Conservation (phyloP, 2,113 vertebrate species). For the Alectura lathami region DNA sequence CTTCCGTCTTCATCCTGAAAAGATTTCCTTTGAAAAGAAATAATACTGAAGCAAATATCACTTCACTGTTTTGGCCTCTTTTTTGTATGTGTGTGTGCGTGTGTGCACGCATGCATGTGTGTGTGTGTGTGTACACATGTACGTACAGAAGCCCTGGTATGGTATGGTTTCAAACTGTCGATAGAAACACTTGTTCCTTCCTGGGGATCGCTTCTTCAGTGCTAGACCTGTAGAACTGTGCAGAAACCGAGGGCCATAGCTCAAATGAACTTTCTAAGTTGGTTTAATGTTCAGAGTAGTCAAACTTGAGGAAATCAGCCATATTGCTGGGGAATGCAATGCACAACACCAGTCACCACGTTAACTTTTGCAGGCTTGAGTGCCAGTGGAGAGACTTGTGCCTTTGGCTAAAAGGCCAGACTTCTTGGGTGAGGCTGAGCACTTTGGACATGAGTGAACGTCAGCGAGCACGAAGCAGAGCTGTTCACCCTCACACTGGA, state of each 20-base stretch:
- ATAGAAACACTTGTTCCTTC: background rate
- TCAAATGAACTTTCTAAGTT: background rate
- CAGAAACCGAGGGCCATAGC: background rate
- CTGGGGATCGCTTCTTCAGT: background rate
- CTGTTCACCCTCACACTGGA: background rate
- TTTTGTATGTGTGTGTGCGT: background rate
- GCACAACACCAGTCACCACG: background rate
- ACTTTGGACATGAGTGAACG: background rate
- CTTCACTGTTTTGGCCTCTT: background rate
- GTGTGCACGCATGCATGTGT: background rate
- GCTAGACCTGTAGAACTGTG: background rate
- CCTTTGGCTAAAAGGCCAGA: background rate
- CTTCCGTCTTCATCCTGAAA: background rate
- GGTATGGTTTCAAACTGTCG: background rate
- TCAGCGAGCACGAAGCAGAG: background rate
- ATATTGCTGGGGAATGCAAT: background rate
- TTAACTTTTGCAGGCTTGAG: background rate
- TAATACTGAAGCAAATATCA: background rate
- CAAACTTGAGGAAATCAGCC: background rate
- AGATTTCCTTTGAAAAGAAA: background rate
- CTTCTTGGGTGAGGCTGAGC: background rate
- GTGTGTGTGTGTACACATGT: background rate
- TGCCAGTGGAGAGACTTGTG: background rate
- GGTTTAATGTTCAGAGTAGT: background rate
- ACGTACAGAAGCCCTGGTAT: background rate